Evolutionary conservation across 1,140 invertebrate genomes (phyloP).

Genomic region (Ridgeia piscesae): DNA sequence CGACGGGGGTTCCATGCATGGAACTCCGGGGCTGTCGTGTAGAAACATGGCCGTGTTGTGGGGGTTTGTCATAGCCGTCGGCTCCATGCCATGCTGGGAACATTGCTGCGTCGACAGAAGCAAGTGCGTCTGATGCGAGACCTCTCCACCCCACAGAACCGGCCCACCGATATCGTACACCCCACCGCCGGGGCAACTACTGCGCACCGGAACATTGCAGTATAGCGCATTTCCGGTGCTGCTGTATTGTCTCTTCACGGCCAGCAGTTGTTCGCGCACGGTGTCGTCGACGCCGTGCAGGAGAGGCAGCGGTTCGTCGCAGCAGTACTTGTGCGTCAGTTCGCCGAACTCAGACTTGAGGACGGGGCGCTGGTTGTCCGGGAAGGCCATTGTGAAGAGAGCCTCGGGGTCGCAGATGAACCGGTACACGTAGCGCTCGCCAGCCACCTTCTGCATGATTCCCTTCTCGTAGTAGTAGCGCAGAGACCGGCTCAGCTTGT

Average conservation of each 20-base stretch:
- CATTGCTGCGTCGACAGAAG: background rate
- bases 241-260: background rate
- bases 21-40: background rate
- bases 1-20: background rate
- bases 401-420: slow-evolving; percentile 94
- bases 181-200: background rate
- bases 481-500: slow-evolving; percentile 88
- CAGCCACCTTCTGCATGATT: slow-evolving; percentile 67
- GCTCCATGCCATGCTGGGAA: background rate
- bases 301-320: background rate
- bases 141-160: background rate
- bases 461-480: slow-evolving; percentile 97
- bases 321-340: background rate
- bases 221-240: background rate
- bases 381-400: slow-evolving; percentile 80
- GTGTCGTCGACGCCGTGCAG: background rate
- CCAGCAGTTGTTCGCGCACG: background rate
- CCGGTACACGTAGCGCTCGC: slow-evolving; percentile 93
- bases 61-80: background rate
- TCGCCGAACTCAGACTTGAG: slow-evolving; percentile 41
- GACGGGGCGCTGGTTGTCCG: slow-evolving; percentile 51
- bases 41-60: background rate
- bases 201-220: background rate
- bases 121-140: background rate
- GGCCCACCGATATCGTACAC: background rate